Conservation (phyloP, 1,140 invertebrate genomes). For the Acromyrmex heyeri region DNA sequence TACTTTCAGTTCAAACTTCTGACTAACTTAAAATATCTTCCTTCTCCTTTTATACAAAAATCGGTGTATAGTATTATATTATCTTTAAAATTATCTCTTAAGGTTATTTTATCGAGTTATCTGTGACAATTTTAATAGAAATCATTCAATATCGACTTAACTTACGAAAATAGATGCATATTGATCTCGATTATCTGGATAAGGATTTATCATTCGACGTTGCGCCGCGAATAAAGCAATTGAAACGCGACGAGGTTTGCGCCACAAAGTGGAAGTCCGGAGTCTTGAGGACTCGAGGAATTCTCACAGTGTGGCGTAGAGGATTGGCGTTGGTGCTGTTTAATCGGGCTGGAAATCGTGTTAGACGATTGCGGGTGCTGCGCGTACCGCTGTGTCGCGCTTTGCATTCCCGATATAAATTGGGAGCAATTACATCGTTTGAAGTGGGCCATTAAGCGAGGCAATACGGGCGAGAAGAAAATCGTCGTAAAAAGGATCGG, state of each 20-base stretch:
- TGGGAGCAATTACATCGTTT: conserved; percentile 69
- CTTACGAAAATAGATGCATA: neutral
- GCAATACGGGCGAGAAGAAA: conserved; percentile 46
- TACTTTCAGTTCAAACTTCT: neutral
- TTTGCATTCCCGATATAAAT: conserved; percentile 70
- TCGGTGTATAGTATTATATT: neutral
- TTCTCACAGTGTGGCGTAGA: conserved; percentile 13
- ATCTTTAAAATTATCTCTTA: neutral
- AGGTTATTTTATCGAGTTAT: neutral
- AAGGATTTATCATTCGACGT: conserved; percentile 2
- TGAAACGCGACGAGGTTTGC: conserved; percentile 27
- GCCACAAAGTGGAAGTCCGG: conserved; percentile 40
- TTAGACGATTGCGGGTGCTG: conserved; percentile 53
- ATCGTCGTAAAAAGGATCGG: neutral
- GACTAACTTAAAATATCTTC: neutral
- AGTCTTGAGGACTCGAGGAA: conserved; percentile 36
- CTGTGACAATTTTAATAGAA: neutral
- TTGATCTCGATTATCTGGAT: neutral
- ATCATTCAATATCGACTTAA: neutral
- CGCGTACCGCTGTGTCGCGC: conserved; percentile 32
- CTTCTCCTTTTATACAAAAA: neutral
- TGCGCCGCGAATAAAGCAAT: conserved; percentile 8
- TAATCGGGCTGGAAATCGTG: conserved; percentile 62
- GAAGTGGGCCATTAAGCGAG: conserved; percentile 58
- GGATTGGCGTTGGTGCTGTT: conserved; percentile 30